phyloP scores from a whole-genome alignment of 2,888 invertebrate genomes.

The Xestia c-nigrum region DNA sequence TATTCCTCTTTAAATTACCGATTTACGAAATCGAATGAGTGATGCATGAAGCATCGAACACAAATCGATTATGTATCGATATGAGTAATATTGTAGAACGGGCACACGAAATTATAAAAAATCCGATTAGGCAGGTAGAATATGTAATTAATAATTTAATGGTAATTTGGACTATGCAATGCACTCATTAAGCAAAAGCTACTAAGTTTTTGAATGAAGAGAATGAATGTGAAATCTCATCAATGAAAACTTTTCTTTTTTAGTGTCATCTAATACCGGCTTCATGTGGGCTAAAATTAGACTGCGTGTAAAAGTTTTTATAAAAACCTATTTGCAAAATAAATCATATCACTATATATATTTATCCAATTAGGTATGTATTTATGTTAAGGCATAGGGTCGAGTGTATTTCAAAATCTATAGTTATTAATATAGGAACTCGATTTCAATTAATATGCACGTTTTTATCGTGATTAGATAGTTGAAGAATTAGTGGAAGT shows the following conservation, averaged over 20 bases:
- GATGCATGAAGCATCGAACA: conserved; percentile 33
- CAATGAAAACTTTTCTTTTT: not conserved
- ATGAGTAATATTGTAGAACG: conserved; percentile 41
- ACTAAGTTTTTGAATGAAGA: too few species aligned
- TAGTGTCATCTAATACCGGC: too few species aligned
- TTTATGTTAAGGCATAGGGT: not conserved
- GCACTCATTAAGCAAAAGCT: not conserved
- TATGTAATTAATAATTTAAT: too few species aligned
- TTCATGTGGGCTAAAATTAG: too few species aligned
- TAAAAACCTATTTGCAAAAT: too few species aligned
- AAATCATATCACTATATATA: too few species aligned
- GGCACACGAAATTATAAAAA: conserved; percentile 16
- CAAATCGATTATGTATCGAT: conserved; percentile 44
- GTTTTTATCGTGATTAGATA: not conserved
- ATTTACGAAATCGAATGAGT: conserved; percentile 42
- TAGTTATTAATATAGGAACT: not conserved
- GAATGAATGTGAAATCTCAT: not conserved
- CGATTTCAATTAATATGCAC: not conserved
- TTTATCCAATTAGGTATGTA: not conserved
- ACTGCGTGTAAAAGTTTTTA: too few species aligned
- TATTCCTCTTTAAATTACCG: conserved; percentile 28
- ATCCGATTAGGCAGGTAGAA: conserved; percentile 2
- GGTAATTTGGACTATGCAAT: not conserved
- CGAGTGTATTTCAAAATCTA: not conserved
- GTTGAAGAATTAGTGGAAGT: not conserved